These are phyloP conservation scores for Heliconius hermathena DNA, from an alignment of 1,140 invertebrate species.

Conservation along the genomic window DNA sequence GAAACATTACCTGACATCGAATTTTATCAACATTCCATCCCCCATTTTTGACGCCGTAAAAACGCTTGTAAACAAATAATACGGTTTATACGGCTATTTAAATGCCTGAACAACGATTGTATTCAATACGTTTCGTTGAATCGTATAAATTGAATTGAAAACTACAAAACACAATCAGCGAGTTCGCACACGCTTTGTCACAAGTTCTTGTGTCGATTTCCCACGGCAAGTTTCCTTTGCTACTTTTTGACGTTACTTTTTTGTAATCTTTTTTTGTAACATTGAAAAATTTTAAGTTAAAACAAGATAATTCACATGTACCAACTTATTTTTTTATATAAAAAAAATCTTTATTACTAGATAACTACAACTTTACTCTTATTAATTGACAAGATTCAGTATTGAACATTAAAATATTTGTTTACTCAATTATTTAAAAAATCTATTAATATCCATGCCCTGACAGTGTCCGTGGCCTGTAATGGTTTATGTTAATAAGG, in stretches of 20 bases:
- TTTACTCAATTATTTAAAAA: too few species aligned
- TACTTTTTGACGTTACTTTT: slow-evolving; percentile 44
- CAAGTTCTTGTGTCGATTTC: slow-evolving; percentile 51
- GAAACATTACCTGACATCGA: too few species aligned
- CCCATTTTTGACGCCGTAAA: not conserved
- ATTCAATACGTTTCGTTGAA: slow-evolving; percentile 22
- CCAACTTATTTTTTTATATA: too few species aligned
- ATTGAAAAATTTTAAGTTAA: slow-evolving; percentile 42
- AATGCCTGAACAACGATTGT: slow-evolving; percentile 21
- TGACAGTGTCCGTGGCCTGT: too few species aligned
- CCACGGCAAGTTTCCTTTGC: slow-evolving; percentile 49
- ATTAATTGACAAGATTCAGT: too few species aligned
- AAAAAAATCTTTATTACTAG: too few species aligned
- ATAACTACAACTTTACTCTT: too few species aligned
- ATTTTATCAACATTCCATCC: not conserved
- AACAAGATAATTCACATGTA: not conserved
- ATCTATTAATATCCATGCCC: too few species aligned
- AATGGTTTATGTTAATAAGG: too few species aligned
- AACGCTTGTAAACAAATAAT: not conserved
- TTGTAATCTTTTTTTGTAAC: slow-evolving; percentile 49
- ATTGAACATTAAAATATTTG: too few species aligned
- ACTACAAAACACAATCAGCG: slow-evolving; percentile 50
- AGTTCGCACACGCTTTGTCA: slow-evolving; percentile 51
- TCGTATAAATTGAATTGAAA: slow-evolving; percentile 45
- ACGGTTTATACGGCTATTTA: not conserved